Base-by-base conservation (phyloP, 2,113 vertebrate genomes). In the Corythoichthys intestinalis region DNA sequence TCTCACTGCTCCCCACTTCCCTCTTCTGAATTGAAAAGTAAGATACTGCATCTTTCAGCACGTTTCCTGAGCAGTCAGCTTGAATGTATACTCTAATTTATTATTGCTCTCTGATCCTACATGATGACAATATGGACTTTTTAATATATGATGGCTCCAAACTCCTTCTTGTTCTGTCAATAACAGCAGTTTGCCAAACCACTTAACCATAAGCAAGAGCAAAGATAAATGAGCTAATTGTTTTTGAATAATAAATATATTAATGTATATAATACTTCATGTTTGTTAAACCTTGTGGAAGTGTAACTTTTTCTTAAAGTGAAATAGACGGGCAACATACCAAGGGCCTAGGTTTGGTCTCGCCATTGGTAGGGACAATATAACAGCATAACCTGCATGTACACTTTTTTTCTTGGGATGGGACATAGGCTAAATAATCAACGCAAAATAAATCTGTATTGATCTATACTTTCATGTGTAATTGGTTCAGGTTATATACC, bases 11-110 rank as follows among this genome's bases (percentile, higher is more conserved):
- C 61, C 50, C 53, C 39, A 28, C 74, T 67, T 84, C 63, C 39
- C 41, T 52, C 50, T 77, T 75, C 74, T 77, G 68, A 79, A 35
- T 75, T 71, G 41, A 50, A 65, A 73, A 72, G 38, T 48, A 11
- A 0, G n/a, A 38, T n/a, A 35, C 13, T 34, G 49, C 70, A 60
- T 63, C 60, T 68, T 67, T 49, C 48, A 68, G 56, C 44, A 8
- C 57, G 48, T 65, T 74, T 66, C n/a, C n/a, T 63, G 52, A 79
- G 61, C 63, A 44, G 9, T 8, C 54, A 14, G 52, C 2, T 35
- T 69, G 37, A 72, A 73, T 37, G 20, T 38, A 50, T 57, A 63
- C 7, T 66, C 6, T 10, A 28, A 34, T 14, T 37, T 39, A 62
- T 62, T 44, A 41, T 44, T 11, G 7, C 14, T 9, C 35, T 15